Evolutionary conservation across 2,888 invertebrate genomes (phyloP).

Genomic region (Sepioteuthis lessoniana): DNA sequence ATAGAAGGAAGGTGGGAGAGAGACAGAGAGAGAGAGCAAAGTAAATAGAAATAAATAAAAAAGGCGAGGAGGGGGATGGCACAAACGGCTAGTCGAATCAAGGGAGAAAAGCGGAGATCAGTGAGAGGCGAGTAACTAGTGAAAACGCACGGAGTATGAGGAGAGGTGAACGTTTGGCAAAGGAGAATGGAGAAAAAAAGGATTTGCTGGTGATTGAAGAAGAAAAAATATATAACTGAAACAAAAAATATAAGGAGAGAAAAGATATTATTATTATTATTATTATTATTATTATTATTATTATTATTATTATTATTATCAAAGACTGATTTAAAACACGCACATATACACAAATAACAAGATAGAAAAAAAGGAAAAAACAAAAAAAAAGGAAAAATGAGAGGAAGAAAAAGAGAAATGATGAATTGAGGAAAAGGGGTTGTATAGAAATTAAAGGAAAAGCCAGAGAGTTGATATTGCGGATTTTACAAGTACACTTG

Average conservation of each 20-base stretch:
- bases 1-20: neutral
- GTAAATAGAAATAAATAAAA: conserved; percentile 17
- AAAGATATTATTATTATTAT: neutral
- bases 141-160: neutral
- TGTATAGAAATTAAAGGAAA: neutral
- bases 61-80: neutral
- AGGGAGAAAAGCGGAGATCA: neutral
- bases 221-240: conserved; percentile 33
- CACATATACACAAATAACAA: conserved; percentile 6
- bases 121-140: neutral
- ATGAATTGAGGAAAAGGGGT: neutral
- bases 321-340: neutral
- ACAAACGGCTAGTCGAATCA: neutral
- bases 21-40: too few species aligned
- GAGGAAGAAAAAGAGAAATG: neutral
- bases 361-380: neutral
- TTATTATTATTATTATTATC: neutral
- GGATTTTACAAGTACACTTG: neutral
- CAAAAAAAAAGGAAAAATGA: neutral
- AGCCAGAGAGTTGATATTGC: neutral
- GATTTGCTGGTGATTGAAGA: conserved; percentile 16
- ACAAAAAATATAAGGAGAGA: neutral
- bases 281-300: neutral
- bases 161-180: neutral
- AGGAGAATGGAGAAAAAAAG: conserved; percentile 33